phyloP scores from a whole-genome alignment of 2,113 vertebrate genomes.

The Hydrolagus affinis region DNA sequence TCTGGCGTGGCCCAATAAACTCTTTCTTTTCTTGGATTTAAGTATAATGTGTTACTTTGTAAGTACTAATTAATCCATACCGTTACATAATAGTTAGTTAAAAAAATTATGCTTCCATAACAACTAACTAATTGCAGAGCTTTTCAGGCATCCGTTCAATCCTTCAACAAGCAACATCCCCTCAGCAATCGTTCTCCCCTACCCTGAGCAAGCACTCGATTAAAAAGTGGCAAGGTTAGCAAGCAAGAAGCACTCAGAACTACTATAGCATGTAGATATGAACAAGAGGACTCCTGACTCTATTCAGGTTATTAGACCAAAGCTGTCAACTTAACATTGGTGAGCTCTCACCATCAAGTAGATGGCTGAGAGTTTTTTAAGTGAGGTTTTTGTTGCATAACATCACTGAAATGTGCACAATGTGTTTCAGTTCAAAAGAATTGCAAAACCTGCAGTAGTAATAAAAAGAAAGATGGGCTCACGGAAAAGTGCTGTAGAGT shows the following conservation, averaged over 20 bases:
- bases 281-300: conserved; percentile 7
- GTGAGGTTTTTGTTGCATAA: neutral
- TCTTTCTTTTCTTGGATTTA: neutral
- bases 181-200: neutral
- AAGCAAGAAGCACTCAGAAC: neutral
- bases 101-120: neutral
- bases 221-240: conserved; percentile 14
- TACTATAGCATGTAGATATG: neutral
- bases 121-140: neutral
- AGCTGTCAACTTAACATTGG: neutral
- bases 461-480: neutral
- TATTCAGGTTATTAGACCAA: conserved; percentile 6
- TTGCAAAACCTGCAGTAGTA: neutral
- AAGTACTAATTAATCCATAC: neutral
- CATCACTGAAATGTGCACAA: neutral
- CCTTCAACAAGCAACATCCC: conserved; percentile 7
- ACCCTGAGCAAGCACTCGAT: neutral
- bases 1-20: neutral
- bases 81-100: neutral
- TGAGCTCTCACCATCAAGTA: conserved; percentile 21
- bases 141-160: neutral
- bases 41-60: neutral
- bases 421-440: neutral
- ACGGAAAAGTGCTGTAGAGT: neutral
- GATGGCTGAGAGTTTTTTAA: conserved; percentile 5